Base-by-base conservation (phyloP, 2,113 vertebrate genomes). In the Oncorhynchus masou region DNA sequence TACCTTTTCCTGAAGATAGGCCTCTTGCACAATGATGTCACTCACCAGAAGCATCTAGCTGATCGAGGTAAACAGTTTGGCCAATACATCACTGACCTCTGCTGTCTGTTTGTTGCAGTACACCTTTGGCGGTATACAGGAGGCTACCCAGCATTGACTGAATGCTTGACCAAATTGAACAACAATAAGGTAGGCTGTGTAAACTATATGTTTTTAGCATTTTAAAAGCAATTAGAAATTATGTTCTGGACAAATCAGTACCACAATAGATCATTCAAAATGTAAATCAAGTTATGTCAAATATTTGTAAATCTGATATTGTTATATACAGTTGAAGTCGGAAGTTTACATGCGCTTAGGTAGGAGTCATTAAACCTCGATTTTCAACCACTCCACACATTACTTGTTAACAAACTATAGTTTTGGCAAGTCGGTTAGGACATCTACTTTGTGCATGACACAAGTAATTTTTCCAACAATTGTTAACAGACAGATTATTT, bases 71-170 rank as follows among this genome's bases (percentile, higher is more conserved):
- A 29, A 25, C 29, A n/a, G n/a, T 19, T 69, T 12, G 45, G 70
- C 15, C 62, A 24, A 84, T 78, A 62, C 82, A 81, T 71, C 73
- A 87, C 82, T 88, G 89, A 91, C 91, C 84, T 84, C 88, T 90
- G 81, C 86, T 93, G 92, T 74, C 89, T 4, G 39, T 84, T 73
- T n/a, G 67, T 68, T 80, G 84, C 82, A 99, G 97, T 99, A 86
- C 98, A 99, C 79, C 92, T 99, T 4, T 99, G 98, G 98, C 90
- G 96, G 39, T 99, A 98, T 92, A 95, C 91, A 1, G 97, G 97
- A 0, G 97, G 98, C 19, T 99, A 98, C 88, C 96, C 97, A 0
- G 95, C 97, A 4, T 90, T 99, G 39, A 45, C 39, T 45, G 95
- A 99, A 73, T 97, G 95, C 77, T 95, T 98, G 90, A 91, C 85